Evolutionary conservation across 2,797 vertebrate species (phyloP), one percentile per base, ranked within the genome.

Genomic region (Oreochromis grahami): DNA sequence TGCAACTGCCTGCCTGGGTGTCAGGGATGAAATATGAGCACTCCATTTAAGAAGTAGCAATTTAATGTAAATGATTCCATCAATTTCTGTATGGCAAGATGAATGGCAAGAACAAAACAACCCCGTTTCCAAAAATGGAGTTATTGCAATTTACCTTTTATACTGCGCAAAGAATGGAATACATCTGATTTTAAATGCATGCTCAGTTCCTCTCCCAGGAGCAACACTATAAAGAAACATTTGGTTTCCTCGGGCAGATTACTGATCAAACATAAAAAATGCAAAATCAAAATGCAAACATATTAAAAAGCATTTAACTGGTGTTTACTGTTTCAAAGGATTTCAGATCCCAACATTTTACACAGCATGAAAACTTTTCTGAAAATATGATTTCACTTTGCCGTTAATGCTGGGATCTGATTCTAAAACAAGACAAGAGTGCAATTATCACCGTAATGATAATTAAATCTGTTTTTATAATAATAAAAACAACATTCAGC

Each of bases 41-140:
- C 82, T 82, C 19, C 5, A 8, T 29, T n/a, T 70, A 76, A 85
- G 52, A 77, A 70, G 51, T 1, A 34, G 50, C 81, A 77, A 80
- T 84, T 86, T 63, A 48, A 81, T 26, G 43, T 17, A 41, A 63
- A 87, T 80, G 24, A 86, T 43, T 81, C 19, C 80, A 74, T 13
- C 68, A 26, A 83, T 77, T 84, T 41, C 80, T 74, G 86, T 56
- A 76, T n/a, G n/a, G n/a, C n/a, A 24, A 83, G 6, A 79, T 19
- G 51, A 83, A 11, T 24, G 26, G 19, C 10, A 8, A 15, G 21
- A 38, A 24, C 26, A 68, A 2, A 26, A 10, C 26, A 79, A 79
- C 5, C 2, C 9, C 0, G 3, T 1, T 29, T 72, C 43, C 43
- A 72, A 19, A 72, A 48, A 29, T 1, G 0, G 3, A 26, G 65